Evolutionary conservation across 2,888 invertebrate species (phyloP).

Genomic region (Scaptomyza polygonia): DNA sequence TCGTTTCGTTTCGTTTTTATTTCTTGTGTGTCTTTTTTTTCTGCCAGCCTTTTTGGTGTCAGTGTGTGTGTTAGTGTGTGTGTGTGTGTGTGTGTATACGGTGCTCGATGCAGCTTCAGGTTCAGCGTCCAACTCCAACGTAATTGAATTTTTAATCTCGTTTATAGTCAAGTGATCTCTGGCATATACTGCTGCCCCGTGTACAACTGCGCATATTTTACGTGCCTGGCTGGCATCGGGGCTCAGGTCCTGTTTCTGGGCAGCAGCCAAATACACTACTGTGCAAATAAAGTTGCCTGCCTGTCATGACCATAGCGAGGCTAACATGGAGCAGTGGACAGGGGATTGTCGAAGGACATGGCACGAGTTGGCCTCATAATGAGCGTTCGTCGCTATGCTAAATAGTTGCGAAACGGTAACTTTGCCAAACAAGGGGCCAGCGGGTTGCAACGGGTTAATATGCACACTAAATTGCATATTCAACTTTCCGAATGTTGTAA

Average conservation of each 20-base stretch:
- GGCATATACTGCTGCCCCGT: constrained; percentile 71
- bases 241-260: constrained; percentile 45
- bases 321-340: not conserved
- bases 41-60: constrained; percentile 10
- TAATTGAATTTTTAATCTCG: constrained; percentile 85
- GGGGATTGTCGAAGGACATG: not conserved
- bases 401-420: constrained; percentile 66
- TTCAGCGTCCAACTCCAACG: constrained; percentile 80
- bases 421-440: constrained; percentile 19
- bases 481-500: constrained; percentile 62
- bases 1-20: constrained; percentile 15
- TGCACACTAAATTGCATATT: constrained; percentile 67
- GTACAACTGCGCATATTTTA: constrained; percentile 80
- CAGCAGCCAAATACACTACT: constrained; percentile 59
- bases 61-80: constrained; percentile 1
- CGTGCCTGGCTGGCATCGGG: constrained; percentile 62
- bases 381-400: constrained; percentile 71
- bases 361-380: constrained; percentile 48
- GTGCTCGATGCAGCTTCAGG: constrained; percentile 62
- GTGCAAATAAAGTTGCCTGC: constrained; percentile 66
- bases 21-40: no score
- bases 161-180: constrained; percentile 84
- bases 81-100: constrained; percentile 16
- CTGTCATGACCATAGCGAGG: constrained; percentile 27
- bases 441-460: constrained; percentile 57